Evolutionary conservation across 2,113 vertebrate species (phyloP).

Genomic region (Ceyx melanurus): DNA sequence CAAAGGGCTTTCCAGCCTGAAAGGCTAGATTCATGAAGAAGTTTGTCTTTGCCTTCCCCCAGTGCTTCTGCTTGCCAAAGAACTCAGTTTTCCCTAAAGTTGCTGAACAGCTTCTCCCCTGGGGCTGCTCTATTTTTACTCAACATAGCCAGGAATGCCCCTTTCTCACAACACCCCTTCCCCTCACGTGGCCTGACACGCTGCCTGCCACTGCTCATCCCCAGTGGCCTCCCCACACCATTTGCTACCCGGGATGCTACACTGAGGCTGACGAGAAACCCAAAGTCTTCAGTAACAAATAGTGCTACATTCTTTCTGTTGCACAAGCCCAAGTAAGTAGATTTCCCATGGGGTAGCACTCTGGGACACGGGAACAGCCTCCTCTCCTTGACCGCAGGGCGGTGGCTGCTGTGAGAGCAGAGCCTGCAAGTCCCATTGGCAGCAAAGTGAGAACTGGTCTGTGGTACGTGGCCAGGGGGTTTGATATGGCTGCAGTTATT

Average conservation of each 20-base stretch:
- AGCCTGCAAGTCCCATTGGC: neutral
- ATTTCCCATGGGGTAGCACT: rapidly evolving
- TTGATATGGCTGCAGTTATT: rapidly evolving
- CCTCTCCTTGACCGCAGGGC: neutral
- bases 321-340: neutral
- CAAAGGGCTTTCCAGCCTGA: neutral
- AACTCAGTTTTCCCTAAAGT: neutral
- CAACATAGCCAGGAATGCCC: neutral
- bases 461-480: rapidly evolving
- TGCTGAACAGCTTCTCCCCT: neutral
- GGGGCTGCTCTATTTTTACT: neutral
- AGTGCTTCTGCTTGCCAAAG: neutral
- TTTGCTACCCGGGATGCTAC: neutral
- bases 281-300: neutral
- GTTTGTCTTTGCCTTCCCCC: neutral
- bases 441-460: neutral
- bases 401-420: neutral
- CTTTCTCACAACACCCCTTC: neutral
- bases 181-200: rapidly evolving
- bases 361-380: rapidly evolving
- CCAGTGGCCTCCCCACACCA: neutral
- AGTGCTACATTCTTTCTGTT: neutral
- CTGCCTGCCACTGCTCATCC: neutral
- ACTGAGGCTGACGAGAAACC: neutral
- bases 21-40: neutral